Conservation (phyloP, 2,888 invertebrate genomes). For the Drosophila pseudotalamancana region DNA sequence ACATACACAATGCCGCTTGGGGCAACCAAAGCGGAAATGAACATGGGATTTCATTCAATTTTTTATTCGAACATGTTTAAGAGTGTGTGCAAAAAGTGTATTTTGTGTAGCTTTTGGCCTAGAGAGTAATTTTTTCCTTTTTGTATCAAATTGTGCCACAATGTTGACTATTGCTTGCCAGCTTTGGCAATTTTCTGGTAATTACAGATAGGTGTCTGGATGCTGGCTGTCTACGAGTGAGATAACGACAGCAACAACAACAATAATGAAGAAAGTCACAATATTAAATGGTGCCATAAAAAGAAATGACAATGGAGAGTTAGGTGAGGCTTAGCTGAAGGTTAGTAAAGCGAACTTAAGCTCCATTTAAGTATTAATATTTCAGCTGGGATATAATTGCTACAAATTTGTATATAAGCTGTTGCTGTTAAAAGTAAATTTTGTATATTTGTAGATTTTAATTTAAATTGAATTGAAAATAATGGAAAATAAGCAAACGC, state of each 20-base stretch:
- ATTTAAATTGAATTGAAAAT: too few relatives aligned
- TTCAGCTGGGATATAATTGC: not conserved
- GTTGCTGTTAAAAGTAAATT: too few relatives aligned
- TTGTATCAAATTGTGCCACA: conserved; percentile 27
- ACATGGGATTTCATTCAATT: conserved; percentile 66
- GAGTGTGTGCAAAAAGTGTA: conserved; percentile 22
- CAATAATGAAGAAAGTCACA: not conserved
- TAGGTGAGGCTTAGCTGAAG: not conserved
- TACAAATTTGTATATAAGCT: not conserved
- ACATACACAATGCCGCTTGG: conserved; percentile 34
- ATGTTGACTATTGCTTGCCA: conserved; percentile 41
- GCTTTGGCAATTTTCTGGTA: conserved; percentile 69
- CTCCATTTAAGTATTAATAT: not conserved
- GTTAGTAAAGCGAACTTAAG: too few relatives aligned
- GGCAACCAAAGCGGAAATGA: conserved; percentile 60
- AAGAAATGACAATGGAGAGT: not conserved
- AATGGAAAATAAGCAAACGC: too few relatives aligned
- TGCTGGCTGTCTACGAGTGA: conserved; percentile 6
- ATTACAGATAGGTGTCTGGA: conserved; percentile 49
- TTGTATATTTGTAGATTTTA: not conserved
- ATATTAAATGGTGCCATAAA: conserved; percentile 26
- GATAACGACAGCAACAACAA: too few relatives aligned
- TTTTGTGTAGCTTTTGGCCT: conserved; percentile 21
- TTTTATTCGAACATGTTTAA: conserved; percentile 30
- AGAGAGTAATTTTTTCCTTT: conserved; percentile 6